phyloP scores from a whole-genome alignment of 2,888 invertebrate genomes.

The Dynastes hyllus region DNA sequence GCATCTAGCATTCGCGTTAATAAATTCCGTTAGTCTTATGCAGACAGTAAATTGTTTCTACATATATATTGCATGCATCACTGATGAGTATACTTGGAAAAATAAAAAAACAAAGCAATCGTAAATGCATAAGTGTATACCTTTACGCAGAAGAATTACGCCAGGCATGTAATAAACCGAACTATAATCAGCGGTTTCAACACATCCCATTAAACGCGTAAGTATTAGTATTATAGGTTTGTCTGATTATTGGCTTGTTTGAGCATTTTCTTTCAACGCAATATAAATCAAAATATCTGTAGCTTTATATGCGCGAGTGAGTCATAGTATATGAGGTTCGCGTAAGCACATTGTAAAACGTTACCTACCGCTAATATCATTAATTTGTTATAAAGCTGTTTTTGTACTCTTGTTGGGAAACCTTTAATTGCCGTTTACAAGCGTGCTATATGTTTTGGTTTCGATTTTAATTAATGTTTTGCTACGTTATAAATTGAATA shows the following conservation, averaged over 20 bases:
- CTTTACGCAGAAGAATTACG: not conserved
- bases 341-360: slow-evolving; percentile 6
- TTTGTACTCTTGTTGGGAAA: slow-evolving; percentile 2
- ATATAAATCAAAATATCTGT: slow-evolving; percentile 5
- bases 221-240: slow-evolving; percentile 10
- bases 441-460: not conserved
- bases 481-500: not conserved
- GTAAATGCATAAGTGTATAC: not conserved
- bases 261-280: not conserved
- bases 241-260: slow-evolving; percentile 2
- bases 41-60: no score
- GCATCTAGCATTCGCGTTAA: no score
- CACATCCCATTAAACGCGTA: not conserved
- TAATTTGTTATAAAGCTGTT: slow-evolving; percentile 18
- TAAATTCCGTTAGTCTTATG: no score
- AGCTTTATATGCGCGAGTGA: not conserved
- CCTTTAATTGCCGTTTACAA: slow-evolving; percentile 11
- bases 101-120: not conserved
- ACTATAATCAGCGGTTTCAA: slow-evolving; percentile 12
- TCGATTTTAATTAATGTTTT: not conserved
- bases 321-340: not conserved
- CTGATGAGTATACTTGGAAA: not conserved
- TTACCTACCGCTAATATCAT: not conserved
- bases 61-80: no score
- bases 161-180: not conserved